Base-by-base conservation (phyloP, 2,113 vertebrate genomes). In the Collichthys lucidus region DNA sequence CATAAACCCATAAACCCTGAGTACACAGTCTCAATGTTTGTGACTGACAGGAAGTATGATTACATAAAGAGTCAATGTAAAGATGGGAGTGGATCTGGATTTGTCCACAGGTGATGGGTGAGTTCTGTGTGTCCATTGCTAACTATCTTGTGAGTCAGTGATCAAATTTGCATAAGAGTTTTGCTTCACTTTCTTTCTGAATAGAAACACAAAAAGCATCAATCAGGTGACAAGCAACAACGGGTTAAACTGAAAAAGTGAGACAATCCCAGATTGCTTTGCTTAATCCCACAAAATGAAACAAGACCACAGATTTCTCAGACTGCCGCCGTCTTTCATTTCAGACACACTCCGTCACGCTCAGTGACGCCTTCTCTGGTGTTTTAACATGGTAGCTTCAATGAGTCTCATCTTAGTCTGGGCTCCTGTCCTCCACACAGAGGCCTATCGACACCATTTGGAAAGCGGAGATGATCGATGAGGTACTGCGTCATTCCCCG, bases 401-500 rank as follows among this genome's bases (percentile, higher is more conserved):
- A 5, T 52, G 44, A 11, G 53, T 79, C 80, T 79, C 71, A 60
- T 40, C 72, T 62, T 4, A 66, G 69, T 47, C 82, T 86, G 73
- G 71, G 82, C 79, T 80, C 50, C 74, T 60, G 83, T 81, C 80
- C 66, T 86, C n/a, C 56, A 71, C 73, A 63, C 74, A 59, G 53
- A 83, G 79, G 66, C 40, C 85, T 46, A 83, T 87, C 77, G 22
- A 80, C 90, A 83, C 83, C 26, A 9, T 67, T 64, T 70, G 65
- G 74, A 81, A 40, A 75, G 60, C 5, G 1, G 15, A 47, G 85
- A 86, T 91, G 89, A 90, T 88, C 66, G 79, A 93, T 86, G 85
- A 71, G 79, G 62, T 62, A 20, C 79, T 83, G 82, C 72, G 78
- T 89, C 85, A 89, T 82, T 86, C 73, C 66, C 64, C 67, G 60